These are phyloP conservation scores for Luffia ferchaultella DNA, from an alignment of 2,888 invertebrate genomes.

Conservation along the genomic window DNA sequence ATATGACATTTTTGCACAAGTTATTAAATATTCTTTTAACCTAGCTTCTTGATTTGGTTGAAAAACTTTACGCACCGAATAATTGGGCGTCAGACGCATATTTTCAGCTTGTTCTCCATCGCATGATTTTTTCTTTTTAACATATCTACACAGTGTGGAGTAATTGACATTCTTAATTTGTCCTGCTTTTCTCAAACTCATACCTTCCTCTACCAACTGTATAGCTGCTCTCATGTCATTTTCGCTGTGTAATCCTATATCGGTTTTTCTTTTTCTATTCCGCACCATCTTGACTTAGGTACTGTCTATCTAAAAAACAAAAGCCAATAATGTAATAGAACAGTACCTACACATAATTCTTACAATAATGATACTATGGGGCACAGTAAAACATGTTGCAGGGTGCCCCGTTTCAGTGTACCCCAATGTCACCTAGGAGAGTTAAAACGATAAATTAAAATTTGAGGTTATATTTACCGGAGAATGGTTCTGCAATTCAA, in stretches of 20 bases:
- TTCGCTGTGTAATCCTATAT: conserved; percentile 11
- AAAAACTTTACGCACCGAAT: conserved; percentile 15
- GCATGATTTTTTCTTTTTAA: conserved; percentile 7
- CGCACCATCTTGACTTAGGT: conserved; percentile 11
- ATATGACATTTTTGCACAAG: conserved; percentile 14
- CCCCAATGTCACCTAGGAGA: neutral
- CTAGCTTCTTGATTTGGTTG: conserved; percentile 10
- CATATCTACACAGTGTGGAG: conserved; percentile 9
- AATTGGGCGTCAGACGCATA: conserved; percentile 10
- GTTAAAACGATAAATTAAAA: too few relatives aligned
- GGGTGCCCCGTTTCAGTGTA: conserved; percentile 6
- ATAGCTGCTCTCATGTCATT: conserved; percentile 10
- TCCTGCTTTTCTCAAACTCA: conserved; percentile 7
- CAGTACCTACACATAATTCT: conserved; percentile 7
- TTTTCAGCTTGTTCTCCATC: neutral
- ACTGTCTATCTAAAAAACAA: conserved; percentile 6
- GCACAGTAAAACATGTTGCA: conserved; percentile 6
- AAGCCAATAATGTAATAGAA: neutral
- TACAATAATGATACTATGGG: conserved; percentile 2
- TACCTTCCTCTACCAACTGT: conserved; percentile 5
- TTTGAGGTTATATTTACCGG: too few relatives aligned
- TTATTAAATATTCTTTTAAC: conserved; percentile 9
- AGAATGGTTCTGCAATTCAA: too few relatives aligned
- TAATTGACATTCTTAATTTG: conserved; percentile 4
- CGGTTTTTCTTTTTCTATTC: conserved; percentile 12